A percentile compares a stretch with the other conserved stretches of the same genome.
These are phyloP conservation scores for Amiota mariae DNA, from an alignment of 2,888 invertebrate species.

Conservation along the genomic window DNA sequence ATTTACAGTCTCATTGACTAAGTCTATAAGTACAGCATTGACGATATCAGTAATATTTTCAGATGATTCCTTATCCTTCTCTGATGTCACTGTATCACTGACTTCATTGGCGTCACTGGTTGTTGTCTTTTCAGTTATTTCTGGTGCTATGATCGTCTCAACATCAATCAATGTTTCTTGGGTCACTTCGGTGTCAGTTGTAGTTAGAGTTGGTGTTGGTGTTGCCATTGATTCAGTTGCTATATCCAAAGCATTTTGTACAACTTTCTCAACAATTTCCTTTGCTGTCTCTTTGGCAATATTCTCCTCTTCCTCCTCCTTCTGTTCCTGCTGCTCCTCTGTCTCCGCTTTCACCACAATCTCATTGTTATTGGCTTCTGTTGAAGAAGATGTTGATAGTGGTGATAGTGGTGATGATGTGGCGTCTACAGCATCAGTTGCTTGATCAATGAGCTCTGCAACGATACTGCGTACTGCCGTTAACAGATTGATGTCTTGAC, in stretches of 20 bases:
- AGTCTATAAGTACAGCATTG: constrained; percentile 57
- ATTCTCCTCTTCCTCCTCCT: constrained; percentile 32
- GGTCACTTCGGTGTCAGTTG: no score
- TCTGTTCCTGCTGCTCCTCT: constrained; percentile 21
- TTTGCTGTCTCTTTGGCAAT: constrained; percentile 53
- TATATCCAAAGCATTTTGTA: constrained; percentile 57
- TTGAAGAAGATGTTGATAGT: constrained; percentile 2
- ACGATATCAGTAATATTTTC: constrained; percentile 59
- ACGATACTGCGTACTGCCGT: constrained; percentile 68
- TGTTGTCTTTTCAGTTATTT: not conserved
- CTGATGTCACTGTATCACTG: not conserved
- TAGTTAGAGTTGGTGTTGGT: no score
- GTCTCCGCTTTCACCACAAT: constrained; percentile 6
- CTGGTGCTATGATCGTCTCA: not conserved
- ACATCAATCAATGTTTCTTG: not conserved
- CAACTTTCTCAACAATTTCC: constrained; percentile 64
- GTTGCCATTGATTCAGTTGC: constrained; percentile 37
- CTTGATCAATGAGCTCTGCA: constrained; percentile 70
- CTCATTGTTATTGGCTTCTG: constrained; percentile 60
- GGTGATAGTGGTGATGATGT: constrained; percentile 36
- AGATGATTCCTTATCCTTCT: constrained; percentile 32
- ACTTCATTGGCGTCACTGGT: not conserved
- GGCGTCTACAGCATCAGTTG: constrained; percentile 59
- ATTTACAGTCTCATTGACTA: constrained; percentile 58
- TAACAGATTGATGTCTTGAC: constrained; percentile 44